Conservation (phyloP, 2,113 vertebrate genomes). For the Corvus hawaiiensis region DNA sequence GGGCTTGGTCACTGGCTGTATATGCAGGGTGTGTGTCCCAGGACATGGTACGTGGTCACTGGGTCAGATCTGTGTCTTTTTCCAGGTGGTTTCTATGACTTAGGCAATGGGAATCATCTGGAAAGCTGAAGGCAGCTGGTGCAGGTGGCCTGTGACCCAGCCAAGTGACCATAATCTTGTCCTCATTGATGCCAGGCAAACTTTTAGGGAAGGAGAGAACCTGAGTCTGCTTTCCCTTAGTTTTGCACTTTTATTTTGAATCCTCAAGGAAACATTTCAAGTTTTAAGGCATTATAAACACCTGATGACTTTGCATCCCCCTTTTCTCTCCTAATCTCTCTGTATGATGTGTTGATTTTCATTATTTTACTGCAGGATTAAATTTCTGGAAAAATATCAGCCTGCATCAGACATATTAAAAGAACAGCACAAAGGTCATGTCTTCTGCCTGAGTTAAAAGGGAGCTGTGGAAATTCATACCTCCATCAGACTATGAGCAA, state of each 20-base stretch:
- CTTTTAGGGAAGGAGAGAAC: background rate
- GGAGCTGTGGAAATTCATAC: background rate
- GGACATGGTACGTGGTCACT: background rate
- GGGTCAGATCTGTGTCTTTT: background rate
- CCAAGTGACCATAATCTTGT: background rate
- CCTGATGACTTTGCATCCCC: background rate
- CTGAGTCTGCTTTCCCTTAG: background rate
- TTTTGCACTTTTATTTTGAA: background rate
- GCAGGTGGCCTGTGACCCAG: background rate
- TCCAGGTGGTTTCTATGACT: background rate
- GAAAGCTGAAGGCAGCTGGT: background rate
- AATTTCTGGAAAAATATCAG: conserved; percentile 3
- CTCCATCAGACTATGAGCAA: background rate
- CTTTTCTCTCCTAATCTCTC: background rate
- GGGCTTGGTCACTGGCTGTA: background rate
- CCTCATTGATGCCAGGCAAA: background rate
- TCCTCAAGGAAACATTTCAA: background rate
- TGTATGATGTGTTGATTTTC: background rate
- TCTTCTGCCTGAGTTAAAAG: background rate
- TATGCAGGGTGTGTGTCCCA: background rate
- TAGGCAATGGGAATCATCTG: background rate
- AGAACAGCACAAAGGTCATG: background rate
- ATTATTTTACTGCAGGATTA: background rate
- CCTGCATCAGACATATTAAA: background rate
- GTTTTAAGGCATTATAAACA: background rate